A percentile compares a stretch with the other conserved stretches of the same genome.
These are phyloP conservation scores for Cynaeus angustus DNA, from an alignment of 2,888 invertebrate species.

Conservation along the genomic window DNA sequence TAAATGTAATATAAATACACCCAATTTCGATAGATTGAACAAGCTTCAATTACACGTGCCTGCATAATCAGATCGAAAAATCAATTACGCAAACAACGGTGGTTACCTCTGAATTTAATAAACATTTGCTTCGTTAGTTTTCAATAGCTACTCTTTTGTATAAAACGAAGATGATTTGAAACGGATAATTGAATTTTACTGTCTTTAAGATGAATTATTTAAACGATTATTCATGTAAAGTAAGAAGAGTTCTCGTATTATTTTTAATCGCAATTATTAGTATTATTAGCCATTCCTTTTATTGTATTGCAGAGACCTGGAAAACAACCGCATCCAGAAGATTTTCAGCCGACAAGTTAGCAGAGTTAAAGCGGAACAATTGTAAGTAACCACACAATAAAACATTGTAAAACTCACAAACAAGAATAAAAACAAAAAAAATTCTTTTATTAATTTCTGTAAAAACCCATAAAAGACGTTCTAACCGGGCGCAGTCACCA, in stretches of 20 bases:
- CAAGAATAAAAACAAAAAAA: too few species aligned
- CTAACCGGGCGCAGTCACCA: slow-evolving; percentile 29
- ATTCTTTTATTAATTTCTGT: too few species aligned
- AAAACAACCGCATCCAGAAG: slow-evolving; percentile 69
- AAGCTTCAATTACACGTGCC: slow-evolving; percentile 7
- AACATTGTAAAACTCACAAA: too few species aligned
- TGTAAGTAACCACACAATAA: slow-evolving; percentile 66
- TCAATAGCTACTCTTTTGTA: too few species aligned
- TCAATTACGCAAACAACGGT: slow-evolving; percentile 31
- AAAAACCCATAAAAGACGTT: too few species aligned
- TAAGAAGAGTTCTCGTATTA: too few species aligned
- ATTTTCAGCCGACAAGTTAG: slow-evolving; percentile 67
- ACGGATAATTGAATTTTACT: too few species aligned
- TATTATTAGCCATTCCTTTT: slow-evolving; percentile 47
- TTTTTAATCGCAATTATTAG: not conserved
- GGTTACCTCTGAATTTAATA: not conserved
- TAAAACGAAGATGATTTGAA: too few species aligned
- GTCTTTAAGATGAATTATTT: too few species aligned
- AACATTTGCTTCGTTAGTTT: not conserved
- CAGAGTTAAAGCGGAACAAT: slow-evolving; percentile 67
- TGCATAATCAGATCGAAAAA: slow-evolving; percentile 19
- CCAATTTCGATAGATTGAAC: slow-evolving; percentile 10
- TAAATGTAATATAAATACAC: slow-evolving; percentile 6
- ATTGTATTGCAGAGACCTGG: slow-evolving; percentile 70
- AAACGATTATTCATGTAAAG: too few species aligned